Evolutionary conservation across 2,113 vertebrate species (phyloP), one percentile per base, ranked within the genome.

Genomic region (Hyla sarda): DNA sequence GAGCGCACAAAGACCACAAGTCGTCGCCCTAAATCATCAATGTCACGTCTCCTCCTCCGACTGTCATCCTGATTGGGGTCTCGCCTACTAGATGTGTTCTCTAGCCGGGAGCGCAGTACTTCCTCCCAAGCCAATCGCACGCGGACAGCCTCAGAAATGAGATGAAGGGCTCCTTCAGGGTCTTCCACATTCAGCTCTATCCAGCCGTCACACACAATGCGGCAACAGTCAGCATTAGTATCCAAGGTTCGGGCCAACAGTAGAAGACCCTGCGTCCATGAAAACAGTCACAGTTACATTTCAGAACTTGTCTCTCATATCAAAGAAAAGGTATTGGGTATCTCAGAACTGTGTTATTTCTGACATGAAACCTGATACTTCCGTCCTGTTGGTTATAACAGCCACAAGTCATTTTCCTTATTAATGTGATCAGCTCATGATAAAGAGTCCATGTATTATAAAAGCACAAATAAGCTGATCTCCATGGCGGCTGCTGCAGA

Each of bases 151-250:
- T 87, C 30, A 1, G 96, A 93, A 32, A 99, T 93, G 5, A 93
- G 87, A 48, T 17, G 92, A 9, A 95, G 86, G 0, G 96, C 96
- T 0, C 87, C 88, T 34, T 95, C 94, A 0, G 88, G 58, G 0
- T 93, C 89, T 0, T 65, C 86, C 5, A 98, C 5, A 60, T 89
- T 91, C 75, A 98, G 79, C 88, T 98, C 96, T 90, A 99, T 88
- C 97, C 97, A 99, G 1, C 94, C 89, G 0, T 99, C 97, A 0
- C 96, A 94, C 81, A 98, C 96, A 87, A 99, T 84, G 6, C 96
- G 95, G 0, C 93, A 89, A 6, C 97, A 97, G 92, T 99, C 96
- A 0, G 94, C 94, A 0, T 92, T 97, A 71, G 95, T 97, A 91
- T 99, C 97, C 88, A 99, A 83, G 0, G 94, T 93, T 13, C 91